phyloP scores from a whole-genome alignment of 2,797 vertebrate genomes.

The Brotula barbata region DNA sequence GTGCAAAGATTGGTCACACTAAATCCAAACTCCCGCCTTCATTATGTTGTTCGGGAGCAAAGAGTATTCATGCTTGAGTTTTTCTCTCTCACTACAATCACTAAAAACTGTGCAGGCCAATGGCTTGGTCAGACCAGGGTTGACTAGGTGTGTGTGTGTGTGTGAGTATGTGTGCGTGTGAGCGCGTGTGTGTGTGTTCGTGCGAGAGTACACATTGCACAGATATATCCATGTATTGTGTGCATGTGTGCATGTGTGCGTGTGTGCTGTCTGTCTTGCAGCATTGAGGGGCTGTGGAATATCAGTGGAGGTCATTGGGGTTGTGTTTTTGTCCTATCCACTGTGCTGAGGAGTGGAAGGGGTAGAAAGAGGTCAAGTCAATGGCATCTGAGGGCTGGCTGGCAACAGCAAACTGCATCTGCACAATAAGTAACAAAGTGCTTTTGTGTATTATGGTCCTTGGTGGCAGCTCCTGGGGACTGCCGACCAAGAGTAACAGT shows the following conservation, averaged over 20 bases:
- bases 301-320: conserved; percentile 75
- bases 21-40: conserved; percentile 52
- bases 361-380: conserved; percentile 65
- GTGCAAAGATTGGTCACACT: conserved; percentile 77
- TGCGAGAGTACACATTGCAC: conserved; percentile 53
- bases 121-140: conserved; percentile 72
- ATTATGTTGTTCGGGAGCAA: conserved; percentile 43
- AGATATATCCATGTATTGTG: conserved; percentile 49
- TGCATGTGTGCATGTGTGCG: conserved; percentile 44
- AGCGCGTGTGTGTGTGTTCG: conserved; percentile 44
- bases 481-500: conserved; percentile 76
- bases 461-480: conserved; percentile 54
- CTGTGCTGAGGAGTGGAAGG: conserved; percentile 77
- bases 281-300: conserved; percentile 79
- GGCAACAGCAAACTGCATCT: conserved; percentile 76
- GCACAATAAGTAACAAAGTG: conserved; percentile 77
- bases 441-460: conserved; percentile 70
- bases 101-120: conserved; percentile 74
- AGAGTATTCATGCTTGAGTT: conserved; percentile 55
- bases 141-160: conserved; percentile 47
- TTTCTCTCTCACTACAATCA: conserved; percentile 71
- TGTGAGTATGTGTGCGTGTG: conserved; percentile 44
- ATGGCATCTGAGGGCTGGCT: conserved; percentile 74
- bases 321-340: conserved; percentile 73
- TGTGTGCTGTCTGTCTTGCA: conserved; percentile 77